phyloP scores from a whole-genome alignment of 2,113 vertebrate species.

The Myxocyprinus asiaticus region DNA sequence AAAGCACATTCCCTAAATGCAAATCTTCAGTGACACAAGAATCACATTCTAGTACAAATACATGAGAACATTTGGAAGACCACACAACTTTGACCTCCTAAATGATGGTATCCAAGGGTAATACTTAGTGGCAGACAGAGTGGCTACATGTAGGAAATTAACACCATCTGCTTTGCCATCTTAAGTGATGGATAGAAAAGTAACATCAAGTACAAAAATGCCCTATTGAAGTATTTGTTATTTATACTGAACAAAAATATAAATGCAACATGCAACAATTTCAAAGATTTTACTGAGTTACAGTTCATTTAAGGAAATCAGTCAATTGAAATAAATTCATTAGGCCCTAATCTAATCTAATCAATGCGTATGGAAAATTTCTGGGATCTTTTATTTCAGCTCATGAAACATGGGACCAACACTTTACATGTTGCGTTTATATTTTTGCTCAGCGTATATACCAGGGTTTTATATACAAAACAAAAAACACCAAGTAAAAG shows the following conservation, averaged over 20 bases:
- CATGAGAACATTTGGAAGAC: constrained; percentile 42
- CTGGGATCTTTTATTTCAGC: too few species aligned
- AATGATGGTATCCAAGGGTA: constrained; percentile 23
- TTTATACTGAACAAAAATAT: too few species aligned
- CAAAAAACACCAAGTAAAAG: neutral
- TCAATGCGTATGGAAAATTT: too few species aligned
- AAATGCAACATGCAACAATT: too few species aligned
- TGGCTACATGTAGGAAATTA: constrained; percentile 6
- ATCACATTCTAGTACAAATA: constrained; percentile 47
- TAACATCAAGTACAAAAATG: constrained; percentile 12
- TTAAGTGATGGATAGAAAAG: neutral
- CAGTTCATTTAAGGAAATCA: too few species aligned
- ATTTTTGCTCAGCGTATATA: too few species aligned
- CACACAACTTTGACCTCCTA: constrained; percentile 7
- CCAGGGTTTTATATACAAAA: neutral
- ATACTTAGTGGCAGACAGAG: constrained; percentile 33
- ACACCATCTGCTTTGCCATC: constrained; percentile 32
- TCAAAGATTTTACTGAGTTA: too few species aligned
- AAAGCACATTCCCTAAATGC: constrained; percentile 13
- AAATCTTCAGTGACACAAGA: neutral
- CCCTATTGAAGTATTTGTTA: too few species aligned
- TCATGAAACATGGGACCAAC: too few species aligned
- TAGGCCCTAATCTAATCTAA: too few species aligned
- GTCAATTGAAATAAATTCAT: too few species aligned
- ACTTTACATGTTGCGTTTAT: too few species aligned